Conservation (phyloP, 2,888 invertebrate species). For the Plebejus argus region DNA sequence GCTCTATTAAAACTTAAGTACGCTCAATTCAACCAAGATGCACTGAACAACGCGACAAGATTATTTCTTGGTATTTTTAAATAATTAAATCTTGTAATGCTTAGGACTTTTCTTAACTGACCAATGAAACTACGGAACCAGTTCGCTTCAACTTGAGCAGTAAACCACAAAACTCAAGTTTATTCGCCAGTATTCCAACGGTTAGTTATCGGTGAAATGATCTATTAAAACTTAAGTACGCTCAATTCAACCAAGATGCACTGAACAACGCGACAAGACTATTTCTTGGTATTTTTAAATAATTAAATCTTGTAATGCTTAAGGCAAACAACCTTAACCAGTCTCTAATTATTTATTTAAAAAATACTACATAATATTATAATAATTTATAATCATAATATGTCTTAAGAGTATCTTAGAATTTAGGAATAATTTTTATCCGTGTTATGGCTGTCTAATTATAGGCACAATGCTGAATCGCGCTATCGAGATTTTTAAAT, state of each 20-base stretch:
- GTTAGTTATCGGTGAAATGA: neutral
- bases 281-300: neutral
- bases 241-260: neutral
- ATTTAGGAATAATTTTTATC: no score
- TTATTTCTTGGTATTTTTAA: neutral
- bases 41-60: neutral
- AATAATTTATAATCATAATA: no score
- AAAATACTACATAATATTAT: no score
- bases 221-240: neutral
- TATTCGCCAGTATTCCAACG: neutral
- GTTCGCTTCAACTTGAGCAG: neutral
- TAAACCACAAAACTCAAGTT: slow-evolving; percentile 1
- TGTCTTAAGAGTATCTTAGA: no score
- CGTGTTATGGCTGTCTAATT: no score
- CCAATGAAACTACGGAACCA: no score
- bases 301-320: neutral
- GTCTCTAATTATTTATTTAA: no score
- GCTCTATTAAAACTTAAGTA: neutral
- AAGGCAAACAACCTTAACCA: no score
- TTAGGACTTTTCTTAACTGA: no score
- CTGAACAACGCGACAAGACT: neutral
- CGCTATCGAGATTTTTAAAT: no score
- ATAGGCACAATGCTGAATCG: no score
- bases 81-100: neutral
- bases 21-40: neutral